phyloP scores from a whole-genome alignment of 1,140 invertebrate species.

The Bombus cullumanus region DNA sequence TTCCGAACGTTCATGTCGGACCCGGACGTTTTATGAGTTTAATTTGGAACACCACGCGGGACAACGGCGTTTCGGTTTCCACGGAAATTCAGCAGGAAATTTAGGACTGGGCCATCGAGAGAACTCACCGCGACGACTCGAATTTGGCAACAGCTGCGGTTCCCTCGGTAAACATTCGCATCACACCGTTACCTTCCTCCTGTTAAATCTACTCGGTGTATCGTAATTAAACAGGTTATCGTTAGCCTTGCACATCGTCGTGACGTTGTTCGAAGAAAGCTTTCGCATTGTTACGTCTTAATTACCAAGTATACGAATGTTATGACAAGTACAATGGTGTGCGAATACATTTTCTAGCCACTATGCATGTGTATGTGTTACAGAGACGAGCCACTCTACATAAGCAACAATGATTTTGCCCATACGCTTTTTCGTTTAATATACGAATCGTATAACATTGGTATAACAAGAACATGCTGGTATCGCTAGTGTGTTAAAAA shows the following conservation, averaged over 20 bases:
- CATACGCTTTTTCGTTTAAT: too few relatives aligned
- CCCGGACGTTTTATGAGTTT: conserved; percentile 78
- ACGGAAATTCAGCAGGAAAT: conserved; percentile 66
- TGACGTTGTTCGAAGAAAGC: not conserved
- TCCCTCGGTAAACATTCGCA: not conserved
- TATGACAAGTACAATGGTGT: too few relatives aligned
- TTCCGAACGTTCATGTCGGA: conserved; percentile 21
- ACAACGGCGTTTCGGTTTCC: conserved; percentile 62
- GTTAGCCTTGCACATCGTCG: conserved; percentile 5
- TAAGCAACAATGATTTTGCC: too few relatives aligned
- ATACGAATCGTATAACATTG: too few relatives aligned
- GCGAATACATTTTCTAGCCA: too few relatives aligned
- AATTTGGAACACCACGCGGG: conserved; percentile 72
- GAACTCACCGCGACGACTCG: conserved; percentile 5
- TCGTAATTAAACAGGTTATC: conserved; percentile 50
- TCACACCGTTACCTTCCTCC: not conserved
- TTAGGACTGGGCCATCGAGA: conserved; percentile 33
- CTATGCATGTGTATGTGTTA: too few relatives aligned
- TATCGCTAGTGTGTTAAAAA: too few relatives aligned
- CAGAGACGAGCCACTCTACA: too few relatives aligned
- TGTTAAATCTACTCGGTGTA: conserved; percentile 20
- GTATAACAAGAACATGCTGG: too few relatives aligned
- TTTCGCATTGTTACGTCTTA: not conserved
- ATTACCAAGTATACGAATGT: not conserved
- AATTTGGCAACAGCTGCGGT: conserved; percentile 56